phyloP scores from a whole-genome alignment of 1,140 invertebrate genomes.

The Sinella curviseta region DNA sequence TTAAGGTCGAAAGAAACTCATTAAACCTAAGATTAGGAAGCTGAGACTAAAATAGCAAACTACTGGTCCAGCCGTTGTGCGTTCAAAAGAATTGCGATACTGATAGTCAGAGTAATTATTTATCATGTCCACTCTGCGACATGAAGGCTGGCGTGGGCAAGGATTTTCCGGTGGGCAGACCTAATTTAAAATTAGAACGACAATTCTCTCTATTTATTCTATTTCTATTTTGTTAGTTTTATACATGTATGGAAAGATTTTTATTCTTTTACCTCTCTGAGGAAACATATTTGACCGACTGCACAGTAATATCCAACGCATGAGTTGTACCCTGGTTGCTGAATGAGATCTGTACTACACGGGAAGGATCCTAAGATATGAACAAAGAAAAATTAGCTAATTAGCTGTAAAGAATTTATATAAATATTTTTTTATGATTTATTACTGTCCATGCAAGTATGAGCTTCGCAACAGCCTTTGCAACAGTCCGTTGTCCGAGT shows the following conservation, averaged over 20 bases:
- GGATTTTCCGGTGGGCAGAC: conserved; percentile 40
- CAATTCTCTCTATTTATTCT: neutral
- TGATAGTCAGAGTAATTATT: neutral
- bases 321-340: conserved; percentile 28
- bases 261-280: conserved; percentile 33
- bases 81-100: conserved; percentile 8
- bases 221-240: neutral
- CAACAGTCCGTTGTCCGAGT: conserved; percentile 40
- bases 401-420: neutral
- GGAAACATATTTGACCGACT: conserved; percentile 38
- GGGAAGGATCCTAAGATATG: conserved; percentile 35
- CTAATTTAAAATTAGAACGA: too few relatives aligned
- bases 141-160: conserved; percentile 23
- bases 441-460: conserved; percentile 45
- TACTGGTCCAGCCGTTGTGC: too few relatives aligned
- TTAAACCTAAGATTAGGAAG: too few relatives aligned
- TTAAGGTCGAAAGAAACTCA: too few relatives aligned
- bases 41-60: too few relatives aligned
- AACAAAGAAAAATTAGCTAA: neutral
- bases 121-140: conserved; percentile 13
- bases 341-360: conserved; percentile 39
- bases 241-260: neutral
- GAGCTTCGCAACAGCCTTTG: conserved; percentile 41
- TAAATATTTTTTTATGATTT: neutral
- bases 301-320: conserved; percentile 38